Evolutionary conservation across 1,140 invertebrate species (phyloP), one percentile per base, ranked within the genome.

Genomic region (Epicauta chinensis): DNA sequence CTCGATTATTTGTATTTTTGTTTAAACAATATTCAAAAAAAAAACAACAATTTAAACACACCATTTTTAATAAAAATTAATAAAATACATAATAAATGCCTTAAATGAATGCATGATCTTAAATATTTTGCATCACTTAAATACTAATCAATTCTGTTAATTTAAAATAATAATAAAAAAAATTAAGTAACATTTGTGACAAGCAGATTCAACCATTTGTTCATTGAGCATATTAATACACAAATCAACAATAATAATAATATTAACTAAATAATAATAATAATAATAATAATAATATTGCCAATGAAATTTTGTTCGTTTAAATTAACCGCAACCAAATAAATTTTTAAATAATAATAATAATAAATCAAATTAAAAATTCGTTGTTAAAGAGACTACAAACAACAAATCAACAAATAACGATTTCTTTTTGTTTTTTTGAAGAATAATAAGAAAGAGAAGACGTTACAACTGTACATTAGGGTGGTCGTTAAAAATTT

Each of bases 31-130:
- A 41, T n/a, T n/a, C n/a, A 41, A 39, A 35, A 31, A 15, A 38
- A 40, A 16, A 15, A 42, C 30, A 23, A 23, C 23, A 23, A 31
- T 34, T 65, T 54, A 61, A 67, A 67, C 65, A 67, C 65, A 67
- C 65, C 65, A 65, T 65, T 65, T 64, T 67, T 67, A 67, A 67
- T 65, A 62, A 66, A 63, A 65, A 66, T 65, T 64, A 66, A 65
- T 64, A 63, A 61, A 65, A 62, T 66, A 67, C 64, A 66, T 62
- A 60, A 53, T 60, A 66, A 66, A 66, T 66, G 62, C 64, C 59
- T 51, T 60, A 61, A n/a, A 59, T 59, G 58, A 63, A 65, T 62
- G 56, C 58, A 62, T 55, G 53, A 49, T 40, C 35, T 53, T 45
- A 49, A 54, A 45, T 52, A 52, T 41, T 50, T 41, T 50, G 40